A percentile compares a stretch with the other conserved stretches of the same genome.
These are phyloP conservation scores for Papilio aristodemus DNA, from an alignment of 1,140 invertebrate species.

Conservation along the genomic window DNA sequence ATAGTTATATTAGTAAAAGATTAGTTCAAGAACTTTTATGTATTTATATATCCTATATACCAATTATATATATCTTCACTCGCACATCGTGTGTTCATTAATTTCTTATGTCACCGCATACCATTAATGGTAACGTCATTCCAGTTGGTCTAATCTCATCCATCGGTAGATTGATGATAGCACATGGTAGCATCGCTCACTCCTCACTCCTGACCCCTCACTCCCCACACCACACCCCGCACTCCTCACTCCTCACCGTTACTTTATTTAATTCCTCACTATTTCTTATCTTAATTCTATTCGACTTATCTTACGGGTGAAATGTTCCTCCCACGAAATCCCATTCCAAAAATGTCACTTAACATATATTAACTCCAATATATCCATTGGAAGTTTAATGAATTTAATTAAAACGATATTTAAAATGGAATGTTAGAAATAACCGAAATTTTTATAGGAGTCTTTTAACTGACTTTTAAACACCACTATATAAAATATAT, in stretches of 20 bases:
- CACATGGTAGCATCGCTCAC: neutral
- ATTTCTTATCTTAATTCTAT: conserved; percentile 16
- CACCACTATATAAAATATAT: too few species aligned
- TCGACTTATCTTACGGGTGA: neutral
- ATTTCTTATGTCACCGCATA: conserved; percentile 13
- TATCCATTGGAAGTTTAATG: neutral
- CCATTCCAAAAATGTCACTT: neutral
- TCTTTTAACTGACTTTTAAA: too few species aligned
- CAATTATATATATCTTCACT: neutral
- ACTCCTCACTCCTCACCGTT: neutral
- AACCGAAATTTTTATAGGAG: neutral
- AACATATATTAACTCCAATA: neutral
- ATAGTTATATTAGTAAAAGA: too few species aligned
- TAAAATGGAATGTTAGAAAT: neutral
- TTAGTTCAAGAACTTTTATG: too few species aligned
- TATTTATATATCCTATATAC: neutral
- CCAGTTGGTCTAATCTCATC: neutral
- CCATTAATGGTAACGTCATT: neutral
- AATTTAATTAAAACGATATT: neutral
- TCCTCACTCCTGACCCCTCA: too few species aligned
- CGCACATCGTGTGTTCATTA: neutral
- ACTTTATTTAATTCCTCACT: neutral
- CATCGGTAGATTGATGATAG: conserved; percentile 15
- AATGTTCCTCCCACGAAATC: conserved; percentile 8
- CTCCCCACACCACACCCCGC: too few species aligned